Evolutionary conservation across 2,888 invertebrate species (phyloP).

Genomic region (Zaprionus lineosus): DNA sequence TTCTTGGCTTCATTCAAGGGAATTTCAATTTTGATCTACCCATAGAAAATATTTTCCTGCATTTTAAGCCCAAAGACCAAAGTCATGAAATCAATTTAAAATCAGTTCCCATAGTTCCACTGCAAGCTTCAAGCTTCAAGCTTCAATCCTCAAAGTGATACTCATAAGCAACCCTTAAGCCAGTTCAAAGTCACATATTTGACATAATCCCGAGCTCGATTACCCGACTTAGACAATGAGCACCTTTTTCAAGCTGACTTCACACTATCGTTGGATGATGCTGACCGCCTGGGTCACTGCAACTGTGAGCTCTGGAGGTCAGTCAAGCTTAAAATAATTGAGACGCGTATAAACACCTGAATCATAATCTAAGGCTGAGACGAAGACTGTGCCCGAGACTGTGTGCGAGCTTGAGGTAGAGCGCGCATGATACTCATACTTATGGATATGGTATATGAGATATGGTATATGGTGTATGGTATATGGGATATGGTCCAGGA

Average conservation of each 20-base stretch:
- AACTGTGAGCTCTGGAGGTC: constrained; percentile 50
- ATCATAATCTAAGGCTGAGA: constrained; percentile 2
- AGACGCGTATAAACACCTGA: constrained; percentile 60
- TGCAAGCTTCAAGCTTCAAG: too few relatives aligned
- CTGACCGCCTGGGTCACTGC: constrained; percentile 37
- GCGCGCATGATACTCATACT: constrained; percentile 43
- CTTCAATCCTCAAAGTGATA: constrained; percentile 1
- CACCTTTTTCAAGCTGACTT: constrained; percentile 36
- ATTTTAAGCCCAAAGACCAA: too few relatives aligned
- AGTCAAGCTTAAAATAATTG: constrained; percentile 56
- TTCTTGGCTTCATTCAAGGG: too few relatives aligned
- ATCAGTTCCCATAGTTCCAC: too few relatives aligned
- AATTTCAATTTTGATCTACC: too few relatives aligned
- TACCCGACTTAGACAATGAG: constrained; percentile 21
- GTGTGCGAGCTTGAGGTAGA: constrained; percentile 2
- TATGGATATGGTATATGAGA: constrained; percentile 1
- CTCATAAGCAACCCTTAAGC: background rate
- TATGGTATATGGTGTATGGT: too few relatives aligned
- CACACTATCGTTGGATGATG: constrained; percentile 40
- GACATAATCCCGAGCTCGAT: constrained; percentile 48
- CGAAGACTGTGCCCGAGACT: constrained; percentile 14
- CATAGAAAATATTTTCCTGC: too few relatives aligned
- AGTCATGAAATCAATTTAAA: too few relatives aligned
- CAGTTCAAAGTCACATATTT: constrained; percentile 5
- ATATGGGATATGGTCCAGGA: constrained; percentile 4